These are phyloP conservation scores for Tetramorium parvispinum DNA, from an alignment of 1,140 invertebrate species.

Conservation along the genomic window DNA sequence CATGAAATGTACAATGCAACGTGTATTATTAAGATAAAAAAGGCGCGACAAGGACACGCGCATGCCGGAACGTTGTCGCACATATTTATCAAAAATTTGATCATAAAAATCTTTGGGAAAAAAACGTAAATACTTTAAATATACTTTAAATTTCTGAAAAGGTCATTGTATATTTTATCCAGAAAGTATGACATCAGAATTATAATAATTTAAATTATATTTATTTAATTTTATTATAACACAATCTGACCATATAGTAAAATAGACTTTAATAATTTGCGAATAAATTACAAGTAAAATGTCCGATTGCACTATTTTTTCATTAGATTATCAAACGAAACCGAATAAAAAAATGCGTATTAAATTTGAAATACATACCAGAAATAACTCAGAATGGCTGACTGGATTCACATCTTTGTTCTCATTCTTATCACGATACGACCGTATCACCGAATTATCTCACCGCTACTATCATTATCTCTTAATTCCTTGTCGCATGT, in stretches of 20 bases:
- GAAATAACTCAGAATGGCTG: neutral
- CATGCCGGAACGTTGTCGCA: no score
- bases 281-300: neutral
- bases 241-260: neutral
- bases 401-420: neutral
- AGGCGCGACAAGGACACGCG: no score
- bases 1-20: no score
- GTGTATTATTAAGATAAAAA: no score
- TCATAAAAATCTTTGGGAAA: no score
- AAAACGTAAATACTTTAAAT: no score
- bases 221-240: neutral
- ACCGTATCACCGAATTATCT: slow-evolving; percentile 19
- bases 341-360: neutral
- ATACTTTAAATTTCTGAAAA: no score
- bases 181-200: no score
- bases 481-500: neutral
- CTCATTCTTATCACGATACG: neutral
- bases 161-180: no score
- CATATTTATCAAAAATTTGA: no score
- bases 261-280: neutral
- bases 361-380: neutral
- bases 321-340: neutral
- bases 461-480: slow-evolving; percentile 4
- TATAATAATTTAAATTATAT: no score
- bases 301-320: neutral